Base-by-base conservation (phyloP, 2,797 vertebrate genomes). In the Phataginus tetradactyla region DNA sequence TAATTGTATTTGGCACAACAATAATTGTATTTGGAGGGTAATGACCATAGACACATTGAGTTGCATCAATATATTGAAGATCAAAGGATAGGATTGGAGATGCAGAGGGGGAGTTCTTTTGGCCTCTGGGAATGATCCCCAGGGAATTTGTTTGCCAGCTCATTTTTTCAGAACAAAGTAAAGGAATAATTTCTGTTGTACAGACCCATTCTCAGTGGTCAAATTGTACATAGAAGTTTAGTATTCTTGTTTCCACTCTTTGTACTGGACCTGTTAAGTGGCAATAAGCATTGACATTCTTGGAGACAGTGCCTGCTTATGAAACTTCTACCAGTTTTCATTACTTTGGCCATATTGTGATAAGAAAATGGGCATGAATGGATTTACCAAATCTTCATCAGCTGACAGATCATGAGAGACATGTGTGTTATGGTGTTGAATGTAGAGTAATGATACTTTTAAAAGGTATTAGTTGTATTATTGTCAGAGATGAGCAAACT, bases 361-460 rank as follows among this genome's bases (percentile, higher is more conserved):
- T 94, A 95, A 96, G 92, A 96, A 95, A 97, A 94, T 78, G 90
- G 94, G 86, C 86, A 96, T 55, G 97, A 95, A 53, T 66, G 78
- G 94, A 87, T 97, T 97, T 94, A 91, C 90, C 84, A 57, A 91
- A 93, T 59, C 93, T 96, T 92, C 55, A 59, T 95, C 84, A 96
- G 20, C 74, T 80, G 80, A 88, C 81, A 77, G 53, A 79, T 64
- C 2, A 4, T 85, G 59, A 79, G 95, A 86, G 55, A 45, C 49
- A n/a, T 27, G 49, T 61, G 78, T 49, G 0, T 59, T 71, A 61
- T 53, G 51, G 34, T 21, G 74, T 29, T 89, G 87, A 96, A 93
- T 61, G 91, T 84, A 93, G 32, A 1, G 0, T 37, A 7, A 37
- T 37, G 69, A 12, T 59, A 80, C 45, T 91, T 96, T 89, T 37